Base-by-base conservation (phyloP, 2,797 vertebrate species). In the Eospalax fontanierii region DNA sequence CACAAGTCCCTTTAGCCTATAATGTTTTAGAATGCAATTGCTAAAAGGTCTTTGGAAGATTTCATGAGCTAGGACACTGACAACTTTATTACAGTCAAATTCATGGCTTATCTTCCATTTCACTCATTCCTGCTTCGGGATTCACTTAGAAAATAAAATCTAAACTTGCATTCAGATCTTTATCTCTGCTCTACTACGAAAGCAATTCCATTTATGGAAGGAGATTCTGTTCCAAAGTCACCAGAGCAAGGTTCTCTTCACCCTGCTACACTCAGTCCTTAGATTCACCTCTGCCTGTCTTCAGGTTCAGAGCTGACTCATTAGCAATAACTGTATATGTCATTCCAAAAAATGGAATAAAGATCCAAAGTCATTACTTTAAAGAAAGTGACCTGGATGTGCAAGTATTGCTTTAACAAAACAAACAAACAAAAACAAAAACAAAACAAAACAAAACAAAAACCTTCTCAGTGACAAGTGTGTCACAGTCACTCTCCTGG, bases 11-110 rank as follows among this genome's bases (percentile, higher is more conserved):
- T 93, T 80, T 83, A 82, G 46, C 18, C 57, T 66, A 40, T 71
- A 80, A 24, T 73, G 57, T 81, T 93, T 93, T 12, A 21, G 40
- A 70, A 92, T 59, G n/a, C 22, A 63, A 59, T 82, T 76, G n/a
- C 24, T 57, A 90, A 61, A 88, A 40, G 14, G 15, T 54, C 74
- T 75, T 91, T 38, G 6, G 14, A 33, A 10, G 33, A 40, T n/a
- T 86, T 79, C 78, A 50, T 24, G 21, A 74, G 70, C 38, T 35
- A 43, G 40, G 59, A 86, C 38, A 90, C 2, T 16, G 40, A 6
- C 6, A 89, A 50, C 33, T 80, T 91, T 46, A 76, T 14, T 26
- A 61, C 24, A 61, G n/a, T 24, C 50, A 59, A 80, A 6, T 70
- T 61, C 33, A 24, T 81, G 46, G 78, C 15, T 84, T 22, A 46